Conservation (phyloP, 2,797 vertebrate genomes). For the Mormyrus hasselquistii region DNA sequence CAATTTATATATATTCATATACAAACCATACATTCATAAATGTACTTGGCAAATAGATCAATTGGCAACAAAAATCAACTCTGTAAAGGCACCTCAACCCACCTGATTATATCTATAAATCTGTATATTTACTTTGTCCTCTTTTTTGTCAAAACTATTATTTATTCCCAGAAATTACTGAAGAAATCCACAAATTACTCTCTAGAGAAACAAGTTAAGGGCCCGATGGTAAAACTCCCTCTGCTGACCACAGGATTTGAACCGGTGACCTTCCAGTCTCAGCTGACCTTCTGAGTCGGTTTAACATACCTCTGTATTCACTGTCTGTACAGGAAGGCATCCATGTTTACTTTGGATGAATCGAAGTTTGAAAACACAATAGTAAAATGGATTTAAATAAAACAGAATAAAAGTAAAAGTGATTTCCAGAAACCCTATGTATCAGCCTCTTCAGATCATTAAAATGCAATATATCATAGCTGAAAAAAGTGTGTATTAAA, state of each 20-base stretch:
- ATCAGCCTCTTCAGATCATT: background rate
- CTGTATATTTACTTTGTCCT: background rate
- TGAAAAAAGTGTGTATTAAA: background rate
- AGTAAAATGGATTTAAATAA: background rate
- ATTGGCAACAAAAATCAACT: background rate
- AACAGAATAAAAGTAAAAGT: background rate
- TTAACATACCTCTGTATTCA: background rate
- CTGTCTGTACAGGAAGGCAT: background rate
- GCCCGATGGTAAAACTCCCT: background rate
- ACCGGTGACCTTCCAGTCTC: background rate
- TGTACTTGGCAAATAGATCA: background rate
- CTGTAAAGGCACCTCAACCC: background rate
- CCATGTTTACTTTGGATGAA: background rate
- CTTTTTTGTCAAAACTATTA: background rate
- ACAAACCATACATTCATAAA: background rate
- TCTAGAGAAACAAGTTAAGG: background rate
- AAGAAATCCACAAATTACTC: background rate
- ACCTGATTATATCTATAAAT: background rate
- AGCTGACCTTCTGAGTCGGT: background rate
- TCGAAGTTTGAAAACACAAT: background rate
- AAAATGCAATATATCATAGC: background rate
- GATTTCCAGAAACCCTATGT: background rate
- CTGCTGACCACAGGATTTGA: background rate
- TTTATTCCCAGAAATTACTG: background rate
- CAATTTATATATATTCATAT: background rate